Conservation (phyloP, 2,113 vertebrate species). For the Nyctereutes procyonoides region DNA sequence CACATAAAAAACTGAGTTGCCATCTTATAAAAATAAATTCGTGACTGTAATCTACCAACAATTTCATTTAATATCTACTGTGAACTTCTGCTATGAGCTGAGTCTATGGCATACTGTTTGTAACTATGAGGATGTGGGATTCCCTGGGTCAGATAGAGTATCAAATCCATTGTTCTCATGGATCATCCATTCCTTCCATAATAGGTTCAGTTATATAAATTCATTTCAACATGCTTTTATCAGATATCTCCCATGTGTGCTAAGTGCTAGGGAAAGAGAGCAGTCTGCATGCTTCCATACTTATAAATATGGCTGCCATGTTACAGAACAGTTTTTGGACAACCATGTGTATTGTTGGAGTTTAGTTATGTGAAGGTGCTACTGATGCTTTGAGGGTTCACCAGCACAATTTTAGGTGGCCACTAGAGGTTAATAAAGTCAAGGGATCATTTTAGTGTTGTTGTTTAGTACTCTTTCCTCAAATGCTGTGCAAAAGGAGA, state of each 20-base stretch:
- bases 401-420: not conserved
- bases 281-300: not conserved
- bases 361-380: not conserved
- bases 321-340: not conserved
- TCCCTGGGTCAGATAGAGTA: not conserved
- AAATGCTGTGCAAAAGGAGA: conserved; percentile 18
- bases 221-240: conserved; percentile 1
- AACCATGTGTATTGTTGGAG: not conserved
- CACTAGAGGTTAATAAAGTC: not conserved
- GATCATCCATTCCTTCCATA: not conserved
- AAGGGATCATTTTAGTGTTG: not conserved
- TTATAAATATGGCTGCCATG: not conserved
- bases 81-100: not conserved
- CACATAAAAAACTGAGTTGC: not conserved
- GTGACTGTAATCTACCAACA: not conserved
- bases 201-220: not conserved
- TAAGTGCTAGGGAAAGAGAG: not conserved
- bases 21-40: conserved; percentile 5
- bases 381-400: not conserved
- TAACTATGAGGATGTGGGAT: not conserved
- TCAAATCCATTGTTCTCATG: not conserved
- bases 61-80: not conserved
- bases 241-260: not conserved
- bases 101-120: not conserved
- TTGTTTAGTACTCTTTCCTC: conserved; percentile 7